Evolutionary conservation across 2,888 invertebrate species (phyloP).

Genomic region (Euproctis similis): DNA sequence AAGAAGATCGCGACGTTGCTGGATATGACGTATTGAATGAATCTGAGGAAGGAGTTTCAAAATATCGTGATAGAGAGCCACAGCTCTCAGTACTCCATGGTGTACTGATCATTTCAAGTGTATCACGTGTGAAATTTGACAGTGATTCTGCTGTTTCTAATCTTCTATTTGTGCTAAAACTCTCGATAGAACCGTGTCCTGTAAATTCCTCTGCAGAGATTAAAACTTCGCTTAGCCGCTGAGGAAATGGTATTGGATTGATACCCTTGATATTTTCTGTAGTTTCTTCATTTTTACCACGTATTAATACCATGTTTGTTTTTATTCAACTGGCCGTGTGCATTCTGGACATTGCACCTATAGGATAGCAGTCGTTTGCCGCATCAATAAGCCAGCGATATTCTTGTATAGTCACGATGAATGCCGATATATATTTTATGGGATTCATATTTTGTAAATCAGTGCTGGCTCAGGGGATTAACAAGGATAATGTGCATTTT

Average conservation of each 20-base stretch:
- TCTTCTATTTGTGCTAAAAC: no score
- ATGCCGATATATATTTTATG: constrained; percentile 34
- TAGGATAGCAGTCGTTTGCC: constrained; percentile 53
- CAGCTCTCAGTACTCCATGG: constrained; percentile 35
- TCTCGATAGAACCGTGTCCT: not conserved
- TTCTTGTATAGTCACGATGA: constrained; percentile 44
- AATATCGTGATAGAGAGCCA: constrained; percentile 1
- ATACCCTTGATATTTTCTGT: not conserved
- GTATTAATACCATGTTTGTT: constrained; percentile 3
- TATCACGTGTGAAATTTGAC: not conserved
- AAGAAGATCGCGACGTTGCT: not conserved
- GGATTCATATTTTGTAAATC: constrained; percentile 41
- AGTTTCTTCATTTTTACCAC: not conserved
- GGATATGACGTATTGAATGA: not conserved
- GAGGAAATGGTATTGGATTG: not conserved
- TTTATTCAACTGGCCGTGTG: constrained; percentile 53
- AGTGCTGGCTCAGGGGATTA: no score
- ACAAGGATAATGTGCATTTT: not conserved
- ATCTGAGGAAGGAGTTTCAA: not conserved
- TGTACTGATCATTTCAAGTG: constrained; percentile 21
- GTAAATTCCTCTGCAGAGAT: not conserved
- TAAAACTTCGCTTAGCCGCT: not conserved
- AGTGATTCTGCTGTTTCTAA: not conserved
- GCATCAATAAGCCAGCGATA: constrained; percentile 56
- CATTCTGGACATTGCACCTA: constrained; percentile 48